phyloP scores from a whole-genome alignment of 2,797 vertebrate species.

The Gallinago solitaria region DNA sequence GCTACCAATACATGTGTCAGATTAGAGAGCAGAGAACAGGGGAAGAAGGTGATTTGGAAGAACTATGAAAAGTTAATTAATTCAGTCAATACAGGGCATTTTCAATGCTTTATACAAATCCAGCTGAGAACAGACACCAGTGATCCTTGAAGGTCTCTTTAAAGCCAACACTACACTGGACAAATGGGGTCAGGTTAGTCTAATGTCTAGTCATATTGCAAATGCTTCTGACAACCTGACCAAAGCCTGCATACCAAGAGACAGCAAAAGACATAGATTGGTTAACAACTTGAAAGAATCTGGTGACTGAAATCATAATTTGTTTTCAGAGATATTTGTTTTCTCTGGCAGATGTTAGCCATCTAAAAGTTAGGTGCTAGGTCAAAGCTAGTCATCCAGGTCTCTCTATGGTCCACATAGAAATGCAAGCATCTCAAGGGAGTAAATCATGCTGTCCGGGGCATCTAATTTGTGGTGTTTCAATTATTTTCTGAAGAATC shows the following conservation, averaged over 20 bases:
- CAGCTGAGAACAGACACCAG: background rate
- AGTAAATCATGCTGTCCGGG: background rate
- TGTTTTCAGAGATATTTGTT: background rate
- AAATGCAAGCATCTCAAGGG: background rate
- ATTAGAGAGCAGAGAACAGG: background rate
- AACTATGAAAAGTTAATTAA: background rate
- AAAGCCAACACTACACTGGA: fast-evolving
- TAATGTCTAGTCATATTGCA: background rate
- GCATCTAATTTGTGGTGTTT: background rate
- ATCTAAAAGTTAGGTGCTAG: background rate
- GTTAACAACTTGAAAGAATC: background rate
- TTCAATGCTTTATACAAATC: background rate
- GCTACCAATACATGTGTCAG: background rate
- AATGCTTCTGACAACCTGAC: background rate
- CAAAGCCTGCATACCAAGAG: background rate
- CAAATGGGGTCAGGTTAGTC: background rate
- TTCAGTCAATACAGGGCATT: background rate
- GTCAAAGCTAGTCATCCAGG: background rate
- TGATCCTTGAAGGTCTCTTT: background rate
- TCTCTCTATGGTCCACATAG: fast-evolving
- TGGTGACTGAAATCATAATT: background rate
- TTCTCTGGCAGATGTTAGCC: background rate
- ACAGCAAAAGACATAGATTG: background rate
- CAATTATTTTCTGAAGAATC: background rate
- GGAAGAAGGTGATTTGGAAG: background rate